Conservation (phyloP, 2,888 invertebrate genomes). For the Parnassius mnemosyne region DNA sequence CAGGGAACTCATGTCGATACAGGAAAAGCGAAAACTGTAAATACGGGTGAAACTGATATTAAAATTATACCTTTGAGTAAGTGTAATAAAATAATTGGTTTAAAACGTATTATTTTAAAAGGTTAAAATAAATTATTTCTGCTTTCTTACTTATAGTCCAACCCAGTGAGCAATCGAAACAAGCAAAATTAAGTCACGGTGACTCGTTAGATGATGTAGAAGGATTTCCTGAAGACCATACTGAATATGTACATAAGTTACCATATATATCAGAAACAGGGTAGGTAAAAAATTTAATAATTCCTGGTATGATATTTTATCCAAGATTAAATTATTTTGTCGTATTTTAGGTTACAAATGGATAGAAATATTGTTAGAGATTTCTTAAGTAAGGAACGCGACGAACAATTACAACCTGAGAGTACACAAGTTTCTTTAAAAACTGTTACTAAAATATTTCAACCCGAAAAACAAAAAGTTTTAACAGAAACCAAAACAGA, state of each 20-base stretch:
- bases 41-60: slow-evolving; percentile 50
- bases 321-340: not conserved
- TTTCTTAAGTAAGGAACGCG: slow-evolving; percentile 62
- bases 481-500: slow-evolving; percentile 29
- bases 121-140: not conserved
- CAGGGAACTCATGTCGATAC: slow-evolving; percentile 66
- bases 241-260: slow-evolving; percentile 68
- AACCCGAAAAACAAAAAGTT: slow-evolving; percentile 28
- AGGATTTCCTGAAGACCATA: slow-evolving; percentile 75
- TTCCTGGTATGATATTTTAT: not conserved
- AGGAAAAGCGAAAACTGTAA: slow-evolving; percentile 55
- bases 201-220: slow-evolving; percentile 78
- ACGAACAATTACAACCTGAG: slow-evolving; percentile 64
- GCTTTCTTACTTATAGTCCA: slow-evolving; percentile 43
- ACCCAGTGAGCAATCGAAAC: slow-evolving; percentile 49
- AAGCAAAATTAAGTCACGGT: slow-evolving; percentile 64
- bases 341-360: slow-evolving; percentile 43
- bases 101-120: not conserved
- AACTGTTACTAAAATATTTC: slow-evolving; percentile 24
- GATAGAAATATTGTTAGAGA: slow-evolving; percentile 57
- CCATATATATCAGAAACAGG: slow-evolving; percentile 74
- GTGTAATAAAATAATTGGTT: not conserved
- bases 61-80: slow-evolving; percentile 39
- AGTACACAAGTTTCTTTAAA: slow-evolving; percentile 28
- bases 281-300: slow-evolving; percentile 41